Evolutionary conservation across 2,797 vertebrate species (phyloP).

Genomic region (Alosa sapidissima): DNA sequence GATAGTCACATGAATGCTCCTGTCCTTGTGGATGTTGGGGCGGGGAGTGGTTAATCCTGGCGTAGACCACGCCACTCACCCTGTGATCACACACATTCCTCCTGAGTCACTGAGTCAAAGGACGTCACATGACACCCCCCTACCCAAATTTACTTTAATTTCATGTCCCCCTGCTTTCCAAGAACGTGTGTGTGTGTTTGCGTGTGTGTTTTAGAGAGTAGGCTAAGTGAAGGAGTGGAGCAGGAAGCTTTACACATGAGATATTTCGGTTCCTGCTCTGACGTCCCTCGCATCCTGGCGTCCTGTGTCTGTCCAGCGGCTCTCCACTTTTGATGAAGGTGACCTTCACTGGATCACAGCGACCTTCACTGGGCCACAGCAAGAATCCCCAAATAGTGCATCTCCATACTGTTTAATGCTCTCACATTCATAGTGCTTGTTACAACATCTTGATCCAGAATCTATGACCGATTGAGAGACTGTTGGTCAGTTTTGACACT

Average conservation of each 20-base stretch:
- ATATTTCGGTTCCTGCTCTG: constrained; percentile 66
- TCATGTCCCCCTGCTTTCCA: background rate
- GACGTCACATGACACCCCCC: background rate
- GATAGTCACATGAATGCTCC: background rate
- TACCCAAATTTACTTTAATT: background rate
- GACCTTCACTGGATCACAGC: background rate
- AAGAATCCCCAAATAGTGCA: no score
- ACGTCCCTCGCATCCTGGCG: constrained; percentile 33
- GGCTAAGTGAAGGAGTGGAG: background rate
- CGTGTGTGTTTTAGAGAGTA: background rate
- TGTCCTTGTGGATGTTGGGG: background rate
- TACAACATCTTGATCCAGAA: background rate
- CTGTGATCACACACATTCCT: constrained; percentile 31
- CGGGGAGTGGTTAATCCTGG: background rate
- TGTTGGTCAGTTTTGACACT: background rate
- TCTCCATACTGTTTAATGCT: background rate
- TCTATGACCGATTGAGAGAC: background rate
- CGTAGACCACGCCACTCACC: background rate
- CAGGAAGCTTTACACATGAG: constrained; percentile 32
- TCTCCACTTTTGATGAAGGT: background rate
- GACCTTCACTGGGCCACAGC: background rate
- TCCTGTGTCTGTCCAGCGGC: background rate
- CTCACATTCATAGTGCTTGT: background rate
- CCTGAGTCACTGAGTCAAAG: constrained; percentile 29
- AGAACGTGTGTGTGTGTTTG: background rate